phyloP scores from a whole-genome alignment of 2,888 invertebrate species.

The Eilema griseolum region DNA sequence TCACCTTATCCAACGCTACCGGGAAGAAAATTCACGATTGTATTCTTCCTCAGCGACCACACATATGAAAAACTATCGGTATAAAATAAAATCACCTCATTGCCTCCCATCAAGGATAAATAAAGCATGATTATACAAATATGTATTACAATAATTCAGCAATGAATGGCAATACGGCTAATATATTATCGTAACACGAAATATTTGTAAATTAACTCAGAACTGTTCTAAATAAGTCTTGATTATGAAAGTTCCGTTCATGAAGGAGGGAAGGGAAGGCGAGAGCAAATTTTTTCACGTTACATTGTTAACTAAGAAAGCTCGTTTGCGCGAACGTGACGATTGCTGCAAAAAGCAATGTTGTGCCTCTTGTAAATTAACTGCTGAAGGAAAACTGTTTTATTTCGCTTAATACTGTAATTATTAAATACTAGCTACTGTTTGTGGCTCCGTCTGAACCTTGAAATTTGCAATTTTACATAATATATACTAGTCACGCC shows the following conservation, averaged over 20 bases:
- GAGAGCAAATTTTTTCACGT: slow-evolving; percentile 80
- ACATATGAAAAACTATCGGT: neutral
- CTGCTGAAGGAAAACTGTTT: slow-evolving; percentile 68
- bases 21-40: too few relatives aligned
- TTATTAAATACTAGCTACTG: slow-evolving; percentile 26
- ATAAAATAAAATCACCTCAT: neutral
- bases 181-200: slow-evolving; percentile 31
- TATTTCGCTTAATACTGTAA: slow-evolving; percentile 44
- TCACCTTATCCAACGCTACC: too few relatives aligned
- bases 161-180: slow-evolving; percentile 31
- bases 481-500: too few relatives aligned
- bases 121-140: neutral
- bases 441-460: neutral
- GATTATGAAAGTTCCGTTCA: slow-evolving; percentile 51
- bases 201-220: slow-evolving; percentile 48
- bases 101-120: neutral
- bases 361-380: slow-evolving; percentile 75
- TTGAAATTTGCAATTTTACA: neutral
- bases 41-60: neutral
- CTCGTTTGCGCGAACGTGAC: slow-evolving; percentile 85
- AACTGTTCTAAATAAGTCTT: slow-evolving; percentile 42
- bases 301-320: slow-evolving; percentile 80
- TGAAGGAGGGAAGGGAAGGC: slow-evolving; percentile 50
- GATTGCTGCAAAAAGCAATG: slow-evolving; percentile 76
- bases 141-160: slow-evolving; percentile 38